Evolutionary conservation across 2,797 vertebrate species (phyloP).

Genomic region (Coccyzus lansbergi): DNA sequence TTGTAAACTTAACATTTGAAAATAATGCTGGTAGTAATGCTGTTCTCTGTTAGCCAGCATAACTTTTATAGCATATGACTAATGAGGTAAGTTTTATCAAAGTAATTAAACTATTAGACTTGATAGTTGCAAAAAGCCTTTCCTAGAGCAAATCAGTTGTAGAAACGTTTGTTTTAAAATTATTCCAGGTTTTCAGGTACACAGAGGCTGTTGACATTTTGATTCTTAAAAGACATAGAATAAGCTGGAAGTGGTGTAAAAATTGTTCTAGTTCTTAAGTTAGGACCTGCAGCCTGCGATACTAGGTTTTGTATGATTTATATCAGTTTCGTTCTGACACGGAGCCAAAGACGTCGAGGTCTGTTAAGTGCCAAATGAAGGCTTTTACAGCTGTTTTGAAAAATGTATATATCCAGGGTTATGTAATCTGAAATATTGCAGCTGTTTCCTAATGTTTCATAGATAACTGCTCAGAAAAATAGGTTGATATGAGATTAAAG

Average conservation of each 20-base stretch:
- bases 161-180: slow-evolving; percentile 7
- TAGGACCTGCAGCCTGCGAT: not conserved
- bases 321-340: not conserved
- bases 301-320: not conserved
- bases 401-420: not conserved
- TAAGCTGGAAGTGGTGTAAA: not conserved
- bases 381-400: not conserved
- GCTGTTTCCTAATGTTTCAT: slow-evolving; percentile 1
- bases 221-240: not conserved
- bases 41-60: not conserved
- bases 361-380: not conserved
- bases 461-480: slow-evolving; percentile 3
- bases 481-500: slow-evolving; percentile 1
- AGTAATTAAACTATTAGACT: not conserved
- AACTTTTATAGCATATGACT: not conserved
- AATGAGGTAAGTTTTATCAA: not conserved
- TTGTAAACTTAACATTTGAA: not conserved
- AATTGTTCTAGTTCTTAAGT: not conserved
- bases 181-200: not conserved
- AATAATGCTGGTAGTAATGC: not conserved
- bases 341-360: not conserved
- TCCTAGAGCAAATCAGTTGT: not conserved
- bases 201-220: not conserved
- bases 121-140: not conserved
- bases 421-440: slow-evolving; percentile 9